Percentiles rank a stretch among this genome's conserved stretches.
phyloP scores from a whole-genome alignment of 2,113 vertebrate species.

The Xyrauchen texanus region DNA sequence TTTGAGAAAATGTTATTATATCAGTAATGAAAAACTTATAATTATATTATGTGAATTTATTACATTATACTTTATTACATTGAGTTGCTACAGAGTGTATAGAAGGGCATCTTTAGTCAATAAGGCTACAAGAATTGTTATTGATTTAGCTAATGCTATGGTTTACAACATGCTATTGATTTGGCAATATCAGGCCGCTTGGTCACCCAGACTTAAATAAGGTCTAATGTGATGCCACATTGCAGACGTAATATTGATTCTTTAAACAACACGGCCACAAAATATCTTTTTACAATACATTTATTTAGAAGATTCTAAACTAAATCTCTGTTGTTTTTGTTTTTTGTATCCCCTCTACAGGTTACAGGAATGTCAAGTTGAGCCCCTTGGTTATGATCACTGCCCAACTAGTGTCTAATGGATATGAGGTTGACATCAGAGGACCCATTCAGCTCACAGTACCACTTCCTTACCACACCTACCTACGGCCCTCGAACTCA shows the following conservation, averaged over 20 bases:
- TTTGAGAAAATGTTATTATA: too few species aligned
- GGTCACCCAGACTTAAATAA: background rate
- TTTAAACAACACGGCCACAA: background rate
- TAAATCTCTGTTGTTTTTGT: background rate
- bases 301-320: background rate
- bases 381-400: slow-evolving; percentile 84
- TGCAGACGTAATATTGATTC: background rate
- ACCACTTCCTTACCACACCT: slow-evolving; percentile 73
- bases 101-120: slow-evolving; percentile 2
- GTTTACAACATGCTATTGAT: slow-evolving; percentile 3
- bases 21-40: too few species aligned
- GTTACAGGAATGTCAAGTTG: slow-evolving; percentile 80
- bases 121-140: background rate
- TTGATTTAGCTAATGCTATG: slow-evolving; percentile 24
- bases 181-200: background rate
- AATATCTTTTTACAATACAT: too few species aligned
- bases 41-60: too few species aligned
- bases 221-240: background rate
- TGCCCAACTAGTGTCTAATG: slow-evolving; percentile 77
- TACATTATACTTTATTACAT: too few species aligned
- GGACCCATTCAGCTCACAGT: slow-evolving; percentile 87
- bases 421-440: slow-evolving; percentile 79
- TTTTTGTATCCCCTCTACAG: slow-evolving; percentile 63
- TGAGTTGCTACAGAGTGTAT: too few species aligned
- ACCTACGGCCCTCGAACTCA: slow-evolving; percentile 74